Evolutionary conservation across 2,113 vertebrate genomes (phyloP).

Genomic region (Oryzias melastigma): DNA sequence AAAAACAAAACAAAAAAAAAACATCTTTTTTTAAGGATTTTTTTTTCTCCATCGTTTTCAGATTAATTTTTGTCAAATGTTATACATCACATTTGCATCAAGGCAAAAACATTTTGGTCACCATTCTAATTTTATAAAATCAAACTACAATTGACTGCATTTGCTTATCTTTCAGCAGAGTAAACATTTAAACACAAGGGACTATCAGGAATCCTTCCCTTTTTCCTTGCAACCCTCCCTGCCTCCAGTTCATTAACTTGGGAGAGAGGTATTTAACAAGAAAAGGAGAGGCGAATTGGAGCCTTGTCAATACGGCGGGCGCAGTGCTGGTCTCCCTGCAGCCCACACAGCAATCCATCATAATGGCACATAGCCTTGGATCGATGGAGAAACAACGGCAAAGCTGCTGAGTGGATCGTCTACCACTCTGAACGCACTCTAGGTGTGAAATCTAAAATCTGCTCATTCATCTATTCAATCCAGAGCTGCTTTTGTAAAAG

Average conservation of each 20-base stretch:
- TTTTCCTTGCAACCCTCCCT: conserved; percentile 40
- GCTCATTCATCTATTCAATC: conserved; percentile 58
- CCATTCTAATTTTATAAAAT: conserved; percentile 11
- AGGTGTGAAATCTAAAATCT: conserved; percentile 53
- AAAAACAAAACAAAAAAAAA: conserved; percentile 3
- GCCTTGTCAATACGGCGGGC: conserved; percentile 63
- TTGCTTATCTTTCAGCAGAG: conserved; percentile 26
- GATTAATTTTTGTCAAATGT: not conserved
- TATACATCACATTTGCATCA: not conserved
- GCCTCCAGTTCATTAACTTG: conserved; percentile 76
- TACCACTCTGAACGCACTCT: conserved; percentile 41
- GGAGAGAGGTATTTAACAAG: conserved; percentile 74
- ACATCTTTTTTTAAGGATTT: conserved; percentile 6
- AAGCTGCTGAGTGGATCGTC: conserved; percentile 50
- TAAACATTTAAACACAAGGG: conserved; percentile 32
- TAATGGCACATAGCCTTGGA: conserved; percentile 69
- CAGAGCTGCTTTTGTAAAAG: conserved; percentile 34
- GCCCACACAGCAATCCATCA: conserved; percentile 74
- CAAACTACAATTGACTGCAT: conserved; percentile 15
- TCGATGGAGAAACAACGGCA: conserved; percentile 66
- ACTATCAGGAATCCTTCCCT: conserved; percentile 54
- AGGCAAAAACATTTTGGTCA: not conserved
- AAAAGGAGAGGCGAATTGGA: conserved; percentile 56
- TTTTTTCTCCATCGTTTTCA: not conserved
- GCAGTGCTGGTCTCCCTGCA: conserved; percentile 55